Evolutionary conservation across 2,888 invertebrate genomes (phyloP).

Genomic region (Phymatocera aterrima): DNA sequence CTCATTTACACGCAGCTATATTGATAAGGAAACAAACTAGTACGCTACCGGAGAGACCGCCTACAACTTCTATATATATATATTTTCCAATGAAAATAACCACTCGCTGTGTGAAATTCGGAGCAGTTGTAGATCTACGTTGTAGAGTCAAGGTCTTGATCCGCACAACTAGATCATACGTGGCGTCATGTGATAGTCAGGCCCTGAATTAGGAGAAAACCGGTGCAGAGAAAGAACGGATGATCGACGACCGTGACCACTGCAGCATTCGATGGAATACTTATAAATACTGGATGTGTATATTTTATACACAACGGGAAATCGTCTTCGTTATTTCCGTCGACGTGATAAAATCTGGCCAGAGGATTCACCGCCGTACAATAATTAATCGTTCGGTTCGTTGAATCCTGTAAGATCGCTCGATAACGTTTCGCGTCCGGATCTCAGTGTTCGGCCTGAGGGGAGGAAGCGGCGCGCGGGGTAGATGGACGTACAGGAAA

Average conservation of each 20-base stretch:
- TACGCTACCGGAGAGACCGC: not conserved
- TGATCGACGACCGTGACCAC: not conserved
- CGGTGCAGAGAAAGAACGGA: not conserved
- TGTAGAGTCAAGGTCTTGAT: not conserved
- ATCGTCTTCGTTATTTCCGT: not conserved
- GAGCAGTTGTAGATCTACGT: slow-evolving; percentile 1
- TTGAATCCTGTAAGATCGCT: slow-evolving; percentile 63
- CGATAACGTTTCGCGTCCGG: slow-evolving; percentile 56
- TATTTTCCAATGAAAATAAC: not conserved
- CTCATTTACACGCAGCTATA: slow-evolving; percentile 9
- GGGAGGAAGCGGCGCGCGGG: slow-evolving; percentile 58
- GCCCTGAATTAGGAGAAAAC: not conserved
- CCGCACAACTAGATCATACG: not conserved
- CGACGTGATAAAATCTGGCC: slow-evolving; percentile 51
- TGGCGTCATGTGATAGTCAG: not conserved
- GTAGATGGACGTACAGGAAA: slow-evolving; percentile 34
- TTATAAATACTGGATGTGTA: no score
- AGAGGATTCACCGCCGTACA: slow-evolving; percentile 24
- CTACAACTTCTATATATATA: no score
- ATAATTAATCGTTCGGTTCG: slow-evolving; percentile 66
- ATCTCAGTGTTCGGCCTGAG: slow-evolving; percentile 56
- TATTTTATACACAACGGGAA: no score
- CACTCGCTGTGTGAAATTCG: not conserved
- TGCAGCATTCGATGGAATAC: no score
- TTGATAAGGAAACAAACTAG: not conserved